phyloP scores from a whole-genome alignment of 2,888 invertebrate species.

The Rhogogaster chlorosoma region DNA sequence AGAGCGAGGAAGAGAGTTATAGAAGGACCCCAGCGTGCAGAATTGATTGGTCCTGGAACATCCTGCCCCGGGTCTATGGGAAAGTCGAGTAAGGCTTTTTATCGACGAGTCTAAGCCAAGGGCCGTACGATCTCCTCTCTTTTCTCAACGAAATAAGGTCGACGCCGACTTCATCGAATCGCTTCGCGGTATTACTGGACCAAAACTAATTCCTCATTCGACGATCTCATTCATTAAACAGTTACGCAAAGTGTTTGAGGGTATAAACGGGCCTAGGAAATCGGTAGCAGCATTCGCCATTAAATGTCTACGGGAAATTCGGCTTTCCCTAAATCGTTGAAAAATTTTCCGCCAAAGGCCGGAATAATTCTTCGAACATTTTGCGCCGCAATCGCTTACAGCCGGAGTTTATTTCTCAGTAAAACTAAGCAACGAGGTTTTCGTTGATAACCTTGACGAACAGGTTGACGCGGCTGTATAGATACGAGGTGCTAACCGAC shows the following conservation, averaged over 20 bases:
- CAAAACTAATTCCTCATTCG: conserved; percentile 34
- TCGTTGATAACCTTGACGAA: conserved; percentile 47
- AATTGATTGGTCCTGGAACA: conserved; percentile 77
- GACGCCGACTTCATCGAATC: conserved; percentile 38
- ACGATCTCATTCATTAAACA: conserved; percentile 45
- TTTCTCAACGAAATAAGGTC: conserved; percentile 46
- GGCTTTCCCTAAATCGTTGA: no score
- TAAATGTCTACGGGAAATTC: background rate
- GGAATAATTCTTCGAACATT: no score
- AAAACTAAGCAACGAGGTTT: conserved; percentile 4
- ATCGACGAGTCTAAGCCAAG: conserved; percentile 22
- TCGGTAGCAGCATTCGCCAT: background rate
- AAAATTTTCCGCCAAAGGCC: no score
- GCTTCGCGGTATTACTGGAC: conserved; percentile 35
- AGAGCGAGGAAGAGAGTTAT: conserved; percentile 56
- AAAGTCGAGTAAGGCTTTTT: conserved; percentile 67
- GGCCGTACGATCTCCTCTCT: conserved; percentile 31
- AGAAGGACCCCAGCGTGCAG: conserved; percentile 73
- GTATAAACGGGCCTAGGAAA: background rate
- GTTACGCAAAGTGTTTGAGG: conserved; percentile 13
- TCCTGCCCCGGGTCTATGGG: conserved; percentile 75
- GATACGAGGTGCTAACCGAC: conserved; percentile 17
- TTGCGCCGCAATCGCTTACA: background rate
- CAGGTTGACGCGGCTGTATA: conserved; percentile 27
- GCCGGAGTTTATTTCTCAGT: background rate